Percentiles rank a stretch among this genome's conserved stretches.
phyloP scores from a whole-genome alignment of 2,888 invertebrate genomes.

The Lordiphosa fenestrarum region DNA sequence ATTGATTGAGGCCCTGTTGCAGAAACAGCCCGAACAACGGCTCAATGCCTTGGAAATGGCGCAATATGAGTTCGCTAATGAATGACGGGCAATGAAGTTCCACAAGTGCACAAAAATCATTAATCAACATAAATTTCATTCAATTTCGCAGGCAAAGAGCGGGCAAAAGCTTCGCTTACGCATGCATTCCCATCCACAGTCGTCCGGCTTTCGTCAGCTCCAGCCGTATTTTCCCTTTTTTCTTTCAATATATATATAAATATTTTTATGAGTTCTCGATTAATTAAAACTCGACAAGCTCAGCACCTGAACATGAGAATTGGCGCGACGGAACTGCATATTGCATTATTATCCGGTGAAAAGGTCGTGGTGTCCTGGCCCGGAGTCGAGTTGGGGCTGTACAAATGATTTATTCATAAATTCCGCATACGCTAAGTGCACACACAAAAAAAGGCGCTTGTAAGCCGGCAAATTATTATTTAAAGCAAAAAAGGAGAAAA shows the following conservation, averaged over 20 bases:
- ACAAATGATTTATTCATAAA: slow-evolving; percentile 59
- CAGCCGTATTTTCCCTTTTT: slow-evolving; percentile 14
- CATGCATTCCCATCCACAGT: neutral
- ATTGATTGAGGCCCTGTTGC: neutral
- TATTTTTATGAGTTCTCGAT: slow-evolving; percentile 53
- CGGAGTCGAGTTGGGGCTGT: slow-evolving; percentile 15
- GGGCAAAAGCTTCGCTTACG: neutral
- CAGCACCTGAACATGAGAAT: slow-evolving; percentile 26
- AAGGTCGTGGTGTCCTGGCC: slow-evolving; percentile 13
- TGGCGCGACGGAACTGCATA: slow-evolving; percentile 32
- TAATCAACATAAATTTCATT: no score
- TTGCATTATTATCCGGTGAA: slow-evolving; percentile 36
- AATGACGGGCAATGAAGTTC: no score
- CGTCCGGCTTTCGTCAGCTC: slow-evolving; percentile 1
- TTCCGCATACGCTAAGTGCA: slow-evolving; percentile 34
- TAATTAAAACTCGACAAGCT: slow-evolving; percentile 60
- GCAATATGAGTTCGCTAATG: neutral
- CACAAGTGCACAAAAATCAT: no score
- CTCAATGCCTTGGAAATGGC: slow-evolving; percentile 1
- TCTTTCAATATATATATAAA: slow-evolving; percentile 26
- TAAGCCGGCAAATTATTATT: slow-evolving; percentile 41
- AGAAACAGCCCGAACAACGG: neutral
- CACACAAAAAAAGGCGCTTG: slow-evolving; percentile 23
- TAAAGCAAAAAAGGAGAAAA: slow-evolving; percentile 15
- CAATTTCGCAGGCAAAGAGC: no score